phyloP scores from a whole-genome alignment of 2,888 invertebrate genomes.

The Sclerodermus sp. region DNA sequence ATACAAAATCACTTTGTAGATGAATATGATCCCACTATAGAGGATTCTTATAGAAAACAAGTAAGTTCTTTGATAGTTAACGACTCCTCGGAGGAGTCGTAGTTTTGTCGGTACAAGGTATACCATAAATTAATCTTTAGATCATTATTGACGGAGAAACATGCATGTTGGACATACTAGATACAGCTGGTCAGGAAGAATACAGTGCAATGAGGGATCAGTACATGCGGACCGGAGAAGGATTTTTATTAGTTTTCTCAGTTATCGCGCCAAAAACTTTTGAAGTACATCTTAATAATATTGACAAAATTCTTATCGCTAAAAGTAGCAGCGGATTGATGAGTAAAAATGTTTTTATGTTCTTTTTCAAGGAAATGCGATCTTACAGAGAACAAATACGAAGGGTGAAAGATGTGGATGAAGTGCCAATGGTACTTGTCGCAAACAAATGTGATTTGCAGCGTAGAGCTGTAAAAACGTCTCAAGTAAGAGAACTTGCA shows the following conservation, averaged over 20 bases:
- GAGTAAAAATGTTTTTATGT: neutral
- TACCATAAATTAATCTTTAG: no score
- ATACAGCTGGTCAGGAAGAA: slow-evolving; percentile 99
- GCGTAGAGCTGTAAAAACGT: slow-evolving; percentile 91
- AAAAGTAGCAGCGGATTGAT: neutral
- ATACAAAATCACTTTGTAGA: slow-evolving; percentile 97
- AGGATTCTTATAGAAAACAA: slow-evolving; percentile 98
- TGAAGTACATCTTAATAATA: slow-evolving; percentile 63
- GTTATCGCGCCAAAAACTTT: slow-evolving; percentile 99
- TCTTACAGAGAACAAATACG: slow-evolving; percentile 97
- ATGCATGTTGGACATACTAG: slow-evolving; percentile 96
- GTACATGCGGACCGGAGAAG: slow-evolving; percentile 99
- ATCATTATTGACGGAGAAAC: slow-evolving; percentile 94
- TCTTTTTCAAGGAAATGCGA: slow-evolving; percentile 57
- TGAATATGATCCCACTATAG: slow-evolving; percentile 99
- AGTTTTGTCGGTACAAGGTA: no score
- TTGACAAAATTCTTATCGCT: neutral
- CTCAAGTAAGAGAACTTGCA: slow-evolving; percentile 91
- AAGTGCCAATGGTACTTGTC: slow-evolving; percentile 98
- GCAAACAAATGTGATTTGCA: slow-evolving; percentile 99
- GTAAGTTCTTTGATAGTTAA: no score
- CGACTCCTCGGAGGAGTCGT: no score
- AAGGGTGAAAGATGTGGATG: slow-evolving; percentile 98
- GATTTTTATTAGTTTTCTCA: slow-evolving; percentile 97
- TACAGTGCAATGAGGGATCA: slow-evolving; percentile 99